Percentiles rank a stretch among this genome's conserved stretches.
Conservation (phyloP, 1,140 invertebrate genomes). For the Bombyx mandarina region DNA sequence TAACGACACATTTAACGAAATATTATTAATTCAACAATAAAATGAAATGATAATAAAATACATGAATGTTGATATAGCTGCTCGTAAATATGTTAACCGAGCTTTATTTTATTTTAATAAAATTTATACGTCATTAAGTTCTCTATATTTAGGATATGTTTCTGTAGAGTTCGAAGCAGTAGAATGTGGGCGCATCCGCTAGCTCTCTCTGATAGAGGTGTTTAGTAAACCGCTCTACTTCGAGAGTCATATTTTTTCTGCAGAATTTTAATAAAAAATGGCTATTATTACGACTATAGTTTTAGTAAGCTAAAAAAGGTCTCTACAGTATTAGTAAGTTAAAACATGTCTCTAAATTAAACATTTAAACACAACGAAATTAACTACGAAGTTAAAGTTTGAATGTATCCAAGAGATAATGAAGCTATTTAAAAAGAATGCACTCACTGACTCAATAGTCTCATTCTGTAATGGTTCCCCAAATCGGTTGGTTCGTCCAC, state of each 20-base stretch:
- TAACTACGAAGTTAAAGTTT: no score
- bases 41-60: no score
- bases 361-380: no score
- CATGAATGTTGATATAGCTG: no score
- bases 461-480: conserved; percentile 48
- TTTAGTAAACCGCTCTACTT: conserved; percentile 19
- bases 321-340: no score
- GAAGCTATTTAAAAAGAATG: conserved; percentile 19
- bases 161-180: background rate
- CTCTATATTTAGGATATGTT: background rate
- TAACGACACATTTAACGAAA: no score
- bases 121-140: background rate
- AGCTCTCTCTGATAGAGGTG: conserved; percentile 7
- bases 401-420: conserved; percentile 3
- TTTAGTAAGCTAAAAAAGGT: no score
- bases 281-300: no score
- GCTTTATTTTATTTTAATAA: background rate
- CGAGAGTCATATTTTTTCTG: background rate
- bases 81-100: no score
- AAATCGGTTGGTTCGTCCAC: conserved; percentile 57
- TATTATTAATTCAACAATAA: no score
- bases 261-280: no score
- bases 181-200: conserved; percentile 20
- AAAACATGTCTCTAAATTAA: no score
- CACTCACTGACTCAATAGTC: conserved; percentile 40